Base-by-base conservation (phyloP, 2,797 vertebrate species). In the Oryzias sinensis region DNA sequence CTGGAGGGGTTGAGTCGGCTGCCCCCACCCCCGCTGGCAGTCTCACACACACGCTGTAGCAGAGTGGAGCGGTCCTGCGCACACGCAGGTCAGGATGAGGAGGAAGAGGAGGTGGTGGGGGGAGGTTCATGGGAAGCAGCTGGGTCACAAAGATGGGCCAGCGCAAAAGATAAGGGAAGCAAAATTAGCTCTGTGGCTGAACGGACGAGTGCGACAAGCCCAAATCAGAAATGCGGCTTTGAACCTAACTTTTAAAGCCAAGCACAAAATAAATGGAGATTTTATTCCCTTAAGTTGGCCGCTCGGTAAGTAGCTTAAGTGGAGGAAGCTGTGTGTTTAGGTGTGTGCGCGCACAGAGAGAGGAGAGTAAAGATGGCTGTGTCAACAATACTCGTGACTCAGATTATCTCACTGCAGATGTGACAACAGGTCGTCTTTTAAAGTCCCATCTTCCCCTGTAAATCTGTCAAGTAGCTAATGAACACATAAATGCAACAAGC, bases 1-100 rank as follows among this genome's bases (percentile, higher is more conserved):
- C 92, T 91, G 87, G 88, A 90, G 90, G 91, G 90, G 88, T 88
- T 91, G 89, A 91, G 89, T 87, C 81, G 78, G 80, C 90, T 85
- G 86, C 91, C 90, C 88, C 84, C 84, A 87, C 85, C 88, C 88
- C 88, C 89, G 79, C 85, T 87, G 89, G 90, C 90, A 88, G 83
- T 89, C 80, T 52, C 75, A 41, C 81, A 45, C 65, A 53, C 18
- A 40, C 74, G 74, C 62, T 72, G 62, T 70, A 65, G 70, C 80
- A 69, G 78, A 80, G 81, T 71, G 68, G 79, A 87, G 82, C 77
- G 62, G 86, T 87, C 83, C 85, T 87, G 85, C 84, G 80, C 80
- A 81, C 78, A 83, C 83, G 72, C 85, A 81, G 88, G 85, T 87
- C 85, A 84, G 75, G 70, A 71, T 76, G 84, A 85, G 80, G 83